Base-by-base conservation (phyloP, 2,888 invertebrate species). In the Cristatella mucedo region DNA sequence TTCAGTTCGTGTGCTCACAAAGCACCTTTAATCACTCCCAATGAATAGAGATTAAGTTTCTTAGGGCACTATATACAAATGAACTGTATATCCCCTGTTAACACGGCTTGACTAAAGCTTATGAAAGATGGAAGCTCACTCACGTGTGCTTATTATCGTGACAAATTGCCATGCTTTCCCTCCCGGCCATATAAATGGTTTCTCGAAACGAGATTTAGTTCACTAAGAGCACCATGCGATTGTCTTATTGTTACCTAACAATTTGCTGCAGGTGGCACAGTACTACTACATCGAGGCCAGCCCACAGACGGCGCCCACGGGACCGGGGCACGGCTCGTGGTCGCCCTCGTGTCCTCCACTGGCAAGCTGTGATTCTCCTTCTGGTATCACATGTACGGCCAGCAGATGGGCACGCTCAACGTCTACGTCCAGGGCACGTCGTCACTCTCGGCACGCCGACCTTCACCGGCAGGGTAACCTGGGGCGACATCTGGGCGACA, bases 241-340 rank as follows among this genome's bases (percentile, higher is more conserved):
- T n/a, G 9, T 26, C n/a, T n/a, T n/a, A 26, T 9, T 32, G 11
- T 32, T 6, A 21, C 9, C n/a, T 26, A 11, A 11, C n/a, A n/a
- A 11, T 26, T 21, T 34, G 9, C n/a, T 40, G 5, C 9, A 30
- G 22, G 24, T 33, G 73, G 73, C 18, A 73, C n/a, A 73, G 9
- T 76, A 73, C 49, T 70, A 73, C 9, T 74, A 63, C 54, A 73
- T 74, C 30, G 73, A 74, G 53, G 70, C 74, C 0, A 63, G 71
- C 3, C 71, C 68, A 46, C 59, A 57, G 7, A 59, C 73, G 38
- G n/a, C n/a, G 54, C 68, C 47, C 70, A 70, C 1, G 74, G 73
- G 1, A 73, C 74, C 49, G 57, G 59, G 31, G 53, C 55, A 2
- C 42, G 51, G 13, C 32, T 54, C 5, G 42, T 50, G 18, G 49